Conservation (phyloP, 2,888 invertebrate genomes). For the Cynaeus angustus region DNA sequence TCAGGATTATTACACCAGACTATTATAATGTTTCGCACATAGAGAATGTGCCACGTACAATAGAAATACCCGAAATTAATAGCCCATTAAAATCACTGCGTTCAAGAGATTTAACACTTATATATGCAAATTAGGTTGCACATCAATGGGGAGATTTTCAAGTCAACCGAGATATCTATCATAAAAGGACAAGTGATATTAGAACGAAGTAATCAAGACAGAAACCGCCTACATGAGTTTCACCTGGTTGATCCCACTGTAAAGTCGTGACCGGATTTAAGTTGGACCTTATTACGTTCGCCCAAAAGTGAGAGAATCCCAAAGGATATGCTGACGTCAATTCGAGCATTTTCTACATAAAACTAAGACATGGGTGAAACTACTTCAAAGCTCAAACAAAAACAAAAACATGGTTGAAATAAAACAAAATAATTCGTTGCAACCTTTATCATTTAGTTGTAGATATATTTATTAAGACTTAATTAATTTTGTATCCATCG, state of each 20-base stretch:
- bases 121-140: constrained; percentile 17
- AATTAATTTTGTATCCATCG: no score
- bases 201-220: constrained; percentile 14
- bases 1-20: constrained; percentile 5
- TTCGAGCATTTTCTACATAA: constrained; percentile 9
- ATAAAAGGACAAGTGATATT: background rate
- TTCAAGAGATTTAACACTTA: constrained; percentile 16
- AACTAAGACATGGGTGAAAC: constrained; percentile 8
- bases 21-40: background rate
- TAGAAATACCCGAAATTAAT: constrained; percentile 9
- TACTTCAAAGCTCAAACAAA: no score
- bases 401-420: no score
- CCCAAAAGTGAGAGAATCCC: background rate
- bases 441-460: no score
- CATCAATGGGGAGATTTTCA: constrained; percentile 13
- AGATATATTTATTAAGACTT: no score
- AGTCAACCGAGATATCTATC: constrained; percentile 19
- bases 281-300: constrained; percentile 6
- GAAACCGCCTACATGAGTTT: constrained; percentile 12
- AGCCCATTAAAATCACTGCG: constrained; percentile 7
- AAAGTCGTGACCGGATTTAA: constrained; percentile 26
- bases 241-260: background rate
- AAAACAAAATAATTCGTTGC: no score
- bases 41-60: background rate
- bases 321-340: constrained; percentile 8